Evolutionary conservation across 2,797 vertebrate genomes (phyloP).

Genomic region (Propithecus perrieri): DNA sequence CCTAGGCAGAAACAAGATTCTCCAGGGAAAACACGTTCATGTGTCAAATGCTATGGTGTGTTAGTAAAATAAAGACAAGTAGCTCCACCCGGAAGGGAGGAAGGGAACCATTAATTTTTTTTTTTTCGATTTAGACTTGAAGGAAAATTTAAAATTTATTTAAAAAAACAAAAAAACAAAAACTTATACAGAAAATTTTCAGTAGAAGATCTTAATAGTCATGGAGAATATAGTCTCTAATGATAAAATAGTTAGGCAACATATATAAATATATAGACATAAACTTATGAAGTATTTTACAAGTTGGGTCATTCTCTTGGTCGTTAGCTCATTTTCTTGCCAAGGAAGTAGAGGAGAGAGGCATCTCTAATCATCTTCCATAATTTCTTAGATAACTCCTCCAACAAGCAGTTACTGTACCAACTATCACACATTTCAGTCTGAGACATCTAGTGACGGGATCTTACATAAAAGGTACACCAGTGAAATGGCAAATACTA

Average conservation of each 20-base stretch:
- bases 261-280: neutral
- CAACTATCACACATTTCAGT: constrained; percentile 19
- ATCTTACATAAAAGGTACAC: neutral
- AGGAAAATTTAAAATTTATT: constrained; percentile 15
- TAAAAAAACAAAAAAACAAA: constrained; percentile 21
- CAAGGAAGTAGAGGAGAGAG: neutral
- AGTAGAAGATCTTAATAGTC: constrained; percentile 5
- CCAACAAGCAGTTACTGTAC: neutral
- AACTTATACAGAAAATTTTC: neutral
- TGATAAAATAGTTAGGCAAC: neutral
- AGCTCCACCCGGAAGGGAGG: neutral
- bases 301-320: constrained; percentile 32
- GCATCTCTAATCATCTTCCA: neutral
- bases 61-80: constrained; percentile 60
- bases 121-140: constrained; percentile 39
- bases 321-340: constrained; percentile 37
- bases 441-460: neutral
- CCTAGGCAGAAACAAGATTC: constrained; percentile 38
- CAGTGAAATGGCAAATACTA: neutral
- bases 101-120: neutral
- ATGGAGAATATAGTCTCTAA: neutral
- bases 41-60: constrained; percentile 2
- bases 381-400: neutral
- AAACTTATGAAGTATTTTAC: constrained; percentile 34
- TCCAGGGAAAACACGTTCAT: constrained; percentile 61